Conservation (phyloP, 2,113 vertebrate genomes). For the zebrafish (Danio rerio) region DNA sequence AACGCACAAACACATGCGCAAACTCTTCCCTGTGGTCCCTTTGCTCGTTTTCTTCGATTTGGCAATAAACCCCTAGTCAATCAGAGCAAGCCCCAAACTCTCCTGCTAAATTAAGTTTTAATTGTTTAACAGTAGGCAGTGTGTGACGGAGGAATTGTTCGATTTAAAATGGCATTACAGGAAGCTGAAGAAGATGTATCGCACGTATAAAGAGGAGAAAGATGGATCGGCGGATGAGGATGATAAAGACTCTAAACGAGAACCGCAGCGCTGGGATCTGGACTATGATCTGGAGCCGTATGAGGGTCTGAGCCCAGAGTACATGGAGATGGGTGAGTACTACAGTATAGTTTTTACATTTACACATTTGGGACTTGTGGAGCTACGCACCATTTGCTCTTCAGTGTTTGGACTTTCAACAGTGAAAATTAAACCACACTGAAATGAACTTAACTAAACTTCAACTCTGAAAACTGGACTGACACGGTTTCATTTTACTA, state of each 20-base stretch:
- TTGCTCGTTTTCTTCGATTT: background rate
- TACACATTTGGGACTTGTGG: too few relatives aligned
- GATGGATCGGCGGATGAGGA: conserved; percentile 66
- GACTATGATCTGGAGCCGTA: conserved; percentile 91
- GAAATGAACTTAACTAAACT: too few relatives aligned
- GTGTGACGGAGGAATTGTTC: background rate
- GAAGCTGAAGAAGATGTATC: conserved; percentile 93
- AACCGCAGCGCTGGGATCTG: conserved; percentile 87
- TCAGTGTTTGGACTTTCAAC: too few relatives aligned
- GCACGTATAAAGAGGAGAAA: conserved; percentile 88
- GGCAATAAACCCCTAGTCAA: background rate
- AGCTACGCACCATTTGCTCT: too few relatives aligned
- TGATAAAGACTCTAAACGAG: conserved; percentile 75
- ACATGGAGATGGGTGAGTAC: conserved; percentile 98
- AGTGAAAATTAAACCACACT: too few relatives aligned
- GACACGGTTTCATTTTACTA: too few relatives aligned
- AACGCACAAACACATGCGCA: conserved; percentile 43
- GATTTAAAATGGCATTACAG: conserved; percentile 67
- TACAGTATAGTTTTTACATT: too few relatives aligned
- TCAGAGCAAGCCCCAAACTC: conserved; percentile 10
- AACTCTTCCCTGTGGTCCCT: background rate
- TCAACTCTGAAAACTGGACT: too few relatives aligned
- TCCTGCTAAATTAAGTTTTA: background rate
- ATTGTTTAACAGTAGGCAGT: background rate
- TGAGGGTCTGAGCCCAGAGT: conserved; percentile 92